These are phyloP conservation scores for Diabrotica undecimpunctata DNA, from an alignment of 1,140 invertebrate genomes.

Conservation along the genomic window DNA sequence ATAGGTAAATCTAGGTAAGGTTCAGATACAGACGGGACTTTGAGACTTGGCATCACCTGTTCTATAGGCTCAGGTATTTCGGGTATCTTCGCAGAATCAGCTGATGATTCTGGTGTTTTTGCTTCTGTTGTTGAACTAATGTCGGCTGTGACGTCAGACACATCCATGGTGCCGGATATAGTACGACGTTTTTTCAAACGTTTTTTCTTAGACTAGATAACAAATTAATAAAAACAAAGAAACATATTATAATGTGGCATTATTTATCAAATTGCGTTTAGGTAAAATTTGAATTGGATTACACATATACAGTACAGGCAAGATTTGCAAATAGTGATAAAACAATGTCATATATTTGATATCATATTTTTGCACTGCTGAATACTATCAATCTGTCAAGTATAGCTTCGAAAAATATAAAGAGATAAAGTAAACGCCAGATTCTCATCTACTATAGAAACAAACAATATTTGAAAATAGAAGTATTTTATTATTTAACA, in stretches of 20 bases:
- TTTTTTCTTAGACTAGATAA: constrained; percentile 50
- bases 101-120: constrained; percentile 40
- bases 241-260: background rate
- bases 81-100: constrained; percentile 44
- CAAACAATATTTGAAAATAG: too few species aligned
- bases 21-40: background rate
- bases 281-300: background rate
- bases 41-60: background rate
- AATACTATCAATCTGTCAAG: too few species aligned
- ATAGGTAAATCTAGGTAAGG: background rate
- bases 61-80: constrained; percentile 26
- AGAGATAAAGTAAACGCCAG: too few species aligned
- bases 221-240: constrained; percentile 1
- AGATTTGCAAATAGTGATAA: too few species aligned
- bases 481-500: too few species aligned
- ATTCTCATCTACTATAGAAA: too few species aligned
- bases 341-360: too few species aligned
- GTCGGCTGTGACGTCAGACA: constrained; percentile 42
- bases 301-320: too few species aligned
- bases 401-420: too few species aligned
- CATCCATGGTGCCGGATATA: constrained; percentile 51
- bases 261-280: background rate
- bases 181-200: constrained; percentile 55
- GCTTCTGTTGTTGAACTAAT: constrained; percentile 38
- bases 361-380: too few species aligned